Evolutionary conservation across 1,140 invertebrate genomes (phyloP), one percentile per base, ranked within the genome.

Genomic region (Laodelphax striatellus): DNA sequence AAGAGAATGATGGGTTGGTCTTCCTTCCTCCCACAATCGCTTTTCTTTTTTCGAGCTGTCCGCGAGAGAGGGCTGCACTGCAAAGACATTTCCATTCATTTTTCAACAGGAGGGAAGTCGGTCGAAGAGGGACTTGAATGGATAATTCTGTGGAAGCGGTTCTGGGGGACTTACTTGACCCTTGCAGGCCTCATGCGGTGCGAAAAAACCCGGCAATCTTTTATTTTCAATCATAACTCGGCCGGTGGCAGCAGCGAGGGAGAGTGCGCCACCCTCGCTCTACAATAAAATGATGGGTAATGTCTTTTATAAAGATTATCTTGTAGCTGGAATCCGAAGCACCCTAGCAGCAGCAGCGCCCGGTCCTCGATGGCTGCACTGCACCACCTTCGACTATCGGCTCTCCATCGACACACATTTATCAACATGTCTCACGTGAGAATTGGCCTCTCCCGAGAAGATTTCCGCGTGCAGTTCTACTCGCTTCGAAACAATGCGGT

Each of bases 251-350:
- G 14, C 17, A 44, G 3, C 2, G 3, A 19, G 24, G 24, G 24
- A 28, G 24, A 28, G 24, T 4, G 24, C 34, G 34, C 34, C 21
- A 50, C 16, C 46, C 16, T 50, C 46, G 6, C 43, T 50, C 14
- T 14, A 17, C 46, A 50, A 50, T 50, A 50, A 50, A 50, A 50
- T 50, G 46, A 50, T 50, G 46, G 46, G 46, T 50, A 50, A 50
- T 50, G 46, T 50, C 46, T 50, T 50, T 50, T 50, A 50, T 50
- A 50, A 50, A 50, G 46, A 50, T 50, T 50, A 50, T 50, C 46
- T 50, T 50, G 46, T 50, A 50, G 46, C 46, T 11, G 34, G 34
- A 38, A 38, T 38, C 11, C 34, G 10, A 38, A 38, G 34, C 34
- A 38, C 34, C 34, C 34, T 38, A 5, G 34, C 34, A 8, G 34